Conservation (phyloP, 1,140 invertebrate genomes). For the Drosophila nikananu region DNA sequence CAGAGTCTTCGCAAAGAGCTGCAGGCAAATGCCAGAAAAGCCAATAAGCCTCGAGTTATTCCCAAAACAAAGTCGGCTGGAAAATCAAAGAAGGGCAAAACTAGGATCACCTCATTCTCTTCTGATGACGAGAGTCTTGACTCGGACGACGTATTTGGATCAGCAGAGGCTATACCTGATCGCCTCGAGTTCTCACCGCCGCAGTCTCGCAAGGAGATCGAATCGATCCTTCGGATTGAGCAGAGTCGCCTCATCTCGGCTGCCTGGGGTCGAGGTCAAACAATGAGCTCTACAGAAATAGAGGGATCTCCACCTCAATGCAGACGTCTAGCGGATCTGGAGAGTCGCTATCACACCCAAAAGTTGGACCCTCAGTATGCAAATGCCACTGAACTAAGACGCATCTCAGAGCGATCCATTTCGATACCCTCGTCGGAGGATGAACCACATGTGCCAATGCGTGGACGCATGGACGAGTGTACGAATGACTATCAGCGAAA, state of each 20-base stretch:
- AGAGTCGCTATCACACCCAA: slow-evolving; percentile 88
- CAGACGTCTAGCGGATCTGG: slow-evolving; percentile 87
- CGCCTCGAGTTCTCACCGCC: slow-evolving; percentile 90
- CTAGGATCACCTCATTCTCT: slow-evolving; percentile 89
- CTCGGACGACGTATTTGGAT: slow-evolving; percentile 90
- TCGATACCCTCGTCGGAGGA: slow-evolving; percentile 90
- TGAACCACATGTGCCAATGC: slow-evolving; percentile 86
- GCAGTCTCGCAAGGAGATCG: slow-evolving; percentile 89
- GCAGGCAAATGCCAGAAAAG: slow-evolving; percentile 73
- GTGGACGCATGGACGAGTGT: slow-evolving; percentile 79
- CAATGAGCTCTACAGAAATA: slow-evolving; percentile 90
- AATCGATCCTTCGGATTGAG: slow-evolving; percentile 89
- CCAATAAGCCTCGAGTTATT: slow-evolving; percentile 78
- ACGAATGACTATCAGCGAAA: slow-evolving; percentile 88
- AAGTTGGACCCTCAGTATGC: slow-evolving; percentile 87
- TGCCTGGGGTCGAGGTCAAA: slow-evolving; percentile 89
- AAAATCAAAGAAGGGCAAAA: slow-evolving; percentile 87
- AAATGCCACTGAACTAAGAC: slow-evolving; percentile 88
- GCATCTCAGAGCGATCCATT: slow-evolving; percentile 89
- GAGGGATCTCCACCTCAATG: slow-evolving; percentile 90
- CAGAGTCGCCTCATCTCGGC: slow-evolving; percentile 89
- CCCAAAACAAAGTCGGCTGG: slow-evolving; percentile 77
- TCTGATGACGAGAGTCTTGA: slow-evolving; percentile 90
- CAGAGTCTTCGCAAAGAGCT: slow-evolving; percentile 85
- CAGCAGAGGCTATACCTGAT: slow-evolving; percentile 89